Conservation (phyloP, 2,888 invertebrate genomes). For the Troides aeacus region DNA sequence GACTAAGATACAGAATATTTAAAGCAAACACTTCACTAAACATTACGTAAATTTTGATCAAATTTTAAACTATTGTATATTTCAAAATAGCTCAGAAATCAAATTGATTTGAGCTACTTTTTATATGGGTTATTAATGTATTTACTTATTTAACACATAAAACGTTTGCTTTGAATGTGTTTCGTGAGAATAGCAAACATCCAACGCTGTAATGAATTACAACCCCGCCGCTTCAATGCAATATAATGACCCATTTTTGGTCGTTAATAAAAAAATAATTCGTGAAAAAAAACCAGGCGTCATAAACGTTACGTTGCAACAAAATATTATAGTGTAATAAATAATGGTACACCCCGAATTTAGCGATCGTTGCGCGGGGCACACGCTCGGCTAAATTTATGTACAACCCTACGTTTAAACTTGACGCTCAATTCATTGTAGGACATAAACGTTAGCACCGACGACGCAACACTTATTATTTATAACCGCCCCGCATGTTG, state of each 20-base stretch:
- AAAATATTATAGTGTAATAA: constrained; percentile 77
- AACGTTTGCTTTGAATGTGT: background rate
- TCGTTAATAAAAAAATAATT: constrained; percentile 72
- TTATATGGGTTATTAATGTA: background rate
- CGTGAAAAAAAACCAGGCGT: constrained; percentile 52
- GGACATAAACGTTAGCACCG: constrained; percentile 58
- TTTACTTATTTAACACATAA: background rate
- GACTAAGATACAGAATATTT: too few species aligned
- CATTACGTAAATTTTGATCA: too few species aligned
- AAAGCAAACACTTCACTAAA: too few species aligned
- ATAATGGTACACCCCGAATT: constrained; percentile 78
- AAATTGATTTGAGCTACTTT: too few species aligned
- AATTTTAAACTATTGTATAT: too few species aligned
- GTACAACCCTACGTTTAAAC: constrained; percentile 74
- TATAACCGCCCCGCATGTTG: constrained; percentile 74
- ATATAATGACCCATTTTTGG: constrained; percentile 69
- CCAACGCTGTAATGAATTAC: constrained; percentile 58
- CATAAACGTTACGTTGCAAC: constrained; percentile 72
- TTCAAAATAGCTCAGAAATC: too few species aligned
- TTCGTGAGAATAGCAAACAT: constrained; percentile 75
- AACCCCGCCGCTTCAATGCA: constrained; percentile 66
- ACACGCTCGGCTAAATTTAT: constrained; percentile 63
- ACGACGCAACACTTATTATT: constrained; percentile 51
- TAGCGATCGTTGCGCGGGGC: constrained; percentile 62
- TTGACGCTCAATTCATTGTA: constrained; percentile 73